These are phyloP conservation scores for Lucifuga dentata DNA, from an alignment of 2,113 vertebrate genomes.

Conservation along the genomic window DNA sequence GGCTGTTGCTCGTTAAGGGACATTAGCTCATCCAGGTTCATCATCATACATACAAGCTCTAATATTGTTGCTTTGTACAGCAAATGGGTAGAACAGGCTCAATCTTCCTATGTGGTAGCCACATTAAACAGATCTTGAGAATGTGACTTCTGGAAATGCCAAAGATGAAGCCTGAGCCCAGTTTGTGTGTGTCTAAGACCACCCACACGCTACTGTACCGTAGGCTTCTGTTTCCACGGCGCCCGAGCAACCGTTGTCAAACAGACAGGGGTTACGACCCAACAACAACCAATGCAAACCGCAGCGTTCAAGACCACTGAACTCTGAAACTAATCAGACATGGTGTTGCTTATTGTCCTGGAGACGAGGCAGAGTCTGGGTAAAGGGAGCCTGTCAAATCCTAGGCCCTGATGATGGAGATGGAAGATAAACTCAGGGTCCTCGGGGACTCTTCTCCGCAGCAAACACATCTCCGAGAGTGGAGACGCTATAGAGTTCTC, in stretches of 20 bases:
- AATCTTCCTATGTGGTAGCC: too few species aligned
- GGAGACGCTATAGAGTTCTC: slow-evolving; percentile 82
- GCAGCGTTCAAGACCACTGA: slow-evolving; percentile 86
- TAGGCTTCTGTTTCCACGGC: slow-evolving; percentile 74
- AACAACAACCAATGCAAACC: slow-evolving; percentile 78
- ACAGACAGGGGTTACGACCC: slow-evolving; percentile 78
- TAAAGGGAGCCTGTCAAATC: slow-evolving; percentile 84
- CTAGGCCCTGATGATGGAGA: slow-evolving; percentile 83
- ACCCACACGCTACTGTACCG: slow-evolving; percentile 36
- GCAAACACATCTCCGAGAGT: slow-evolving; percentile 76
- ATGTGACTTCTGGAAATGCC: slow-evolving; percentile 9
- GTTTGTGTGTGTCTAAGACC: slow-evolving; percentile 28
- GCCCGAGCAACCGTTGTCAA: slow-evolving; percentile 78
- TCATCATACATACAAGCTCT: too few species aligned
- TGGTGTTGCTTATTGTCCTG: slow-evolving; percentile 86
- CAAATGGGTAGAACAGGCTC: too few species aligned
- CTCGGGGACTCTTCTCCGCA: slow-evolving; percentile 74
- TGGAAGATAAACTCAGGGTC: slow-evolving; percentile 84
- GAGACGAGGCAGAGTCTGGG: slow-evolving; percentile 78
- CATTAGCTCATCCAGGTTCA: too few species aligned
- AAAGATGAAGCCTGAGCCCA: background rate
- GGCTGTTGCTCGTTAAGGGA: too few species aligned
- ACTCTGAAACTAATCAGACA: slow-evolving; percentile 88
- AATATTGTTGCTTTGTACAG: too few species aligned
- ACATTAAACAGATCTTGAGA: slow-evolving; percentile 34